A percentile compares a stretch with the other conserved stretches of the same genome.
Conservation (phyloP, 2,797 vertebrate genomes). For the Xiphophorus birchmanni region DNA sequence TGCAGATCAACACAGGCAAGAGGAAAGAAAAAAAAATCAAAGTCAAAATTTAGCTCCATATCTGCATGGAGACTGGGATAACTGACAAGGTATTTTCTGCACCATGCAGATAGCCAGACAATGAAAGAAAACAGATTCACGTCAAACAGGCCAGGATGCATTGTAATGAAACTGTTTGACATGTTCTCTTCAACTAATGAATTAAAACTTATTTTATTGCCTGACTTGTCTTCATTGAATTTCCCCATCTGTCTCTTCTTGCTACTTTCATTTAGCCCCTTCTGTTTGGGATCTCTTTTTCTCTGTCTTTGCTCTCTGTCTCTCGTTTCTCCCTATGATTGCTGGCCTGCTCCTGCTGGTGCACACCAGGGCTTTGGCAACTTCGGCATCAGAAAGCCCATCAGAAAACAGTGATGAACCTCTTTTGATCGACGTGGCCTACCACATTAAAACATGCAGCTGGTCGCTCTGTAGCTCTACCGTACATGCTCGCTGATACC, state of each 20-base stretch:
- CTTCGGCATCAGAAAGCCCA: slow-evolving; percentile 51
- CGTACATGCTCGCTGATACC: slow-evolving; percentile 25
- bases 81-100: slow-evolving; percentile 36
- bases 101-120: slow-evolving; percentile 22
- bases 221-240: slow-evolving; percentile 3
- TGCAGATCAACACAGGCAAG: slow-evolving; percentile 65
- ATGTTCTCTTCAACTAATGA: slow-evolving; percentile 11
- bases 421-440: slow-evolving; percentile 69
- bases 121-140: slow-evolving; percentile 10
- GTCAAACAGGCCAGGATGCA: background rate
- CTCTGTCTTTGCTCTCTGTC: slow-evolving; percentile 12
- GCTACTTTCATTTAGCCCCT: slow-evolving; percentile 12
- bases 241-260: slow-evolving; percentile 9
- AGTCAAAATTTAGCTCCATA: slow-evolving; percentile 51
- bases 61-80: slow-evolving; percentile 52
- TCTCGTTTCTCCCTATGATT: slow-evolving; percentile 51
- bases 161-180: slow-evolving; percentile 4
- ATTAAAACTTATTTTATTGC: background rate
- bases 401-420: slow-evolving; percentile 51
- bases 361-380: slow-evolving; percentile 33
- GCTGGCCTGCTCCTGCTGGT: slow-evolving; percentile 43
- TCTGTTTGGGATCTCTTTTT: slow-evolving; percentile 27
- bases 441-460: slow-evolving; percentile 69
- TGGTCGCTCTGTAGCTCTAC: slow-evolving; percentile 24
- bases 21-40: slow-evolving; percentile 5